Evolutionary conservation across 1,140 invertebrate species (phyloP).

Genomic region (Leptinotarsa texana): DNA sequence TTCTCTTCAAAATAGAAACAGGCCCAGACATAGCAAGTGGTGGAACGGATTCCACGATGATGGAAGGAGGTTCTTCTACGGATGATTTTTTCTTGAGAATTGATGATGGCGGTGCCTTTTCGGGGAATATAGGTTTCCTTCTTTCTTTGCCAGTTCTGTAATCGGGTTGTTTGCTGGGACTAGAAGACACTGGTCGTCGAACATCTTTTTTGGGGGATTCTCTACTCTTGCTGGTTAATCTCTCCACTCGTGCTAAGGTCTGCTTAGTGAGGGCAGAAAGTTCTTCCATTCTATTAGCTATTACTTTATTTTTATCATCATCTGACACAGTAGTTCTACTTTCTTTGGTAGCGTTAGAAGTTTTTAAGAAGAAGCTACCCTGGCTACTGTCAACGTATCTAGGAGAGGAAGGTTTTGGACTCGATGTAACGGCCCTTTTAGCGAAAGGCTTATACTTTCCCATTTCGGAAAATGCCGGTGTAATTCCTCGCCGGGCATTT

Average conservation of each 20-base stretch:
- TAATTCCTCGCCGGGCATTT: slow-evolving; percentile 51
- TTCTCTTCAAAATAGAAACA: slow-evolving; percentile 80
- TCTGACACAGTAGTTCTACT: slow-evolving; percentile 19
- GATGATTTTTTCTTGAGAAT: slow-evolving; percentile 50
- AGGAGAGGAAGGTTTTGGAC: slow-evolving; percentile 31
- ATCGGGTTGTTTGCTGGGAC: slow-evolving; percentile 20
- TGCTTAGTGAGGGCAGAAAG: slow-evolving; percentile 68
- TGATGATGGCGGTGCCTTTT: slow-evolving; percentile 40
- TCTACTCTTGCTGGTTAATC: slow-evolving; percentile 60
- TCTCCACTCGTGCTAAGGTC: slow-evolving; percentile 69
- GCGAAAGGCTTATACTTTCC: slow-evolving; percentile 42
- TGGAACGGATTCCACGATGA: slow-evolving; percentile 29
- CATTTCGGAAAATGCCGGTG: slow-evolving; percentile 41
- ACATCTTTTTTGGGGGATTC: slow-evolving; percentile 40
- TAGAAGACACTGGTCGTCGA: not conserved
- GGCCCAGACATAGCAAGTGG: slow-evolving; percentile 57
- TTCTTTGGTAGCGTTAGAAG: not conserved
- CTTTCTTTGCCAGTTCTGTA: not conserved
- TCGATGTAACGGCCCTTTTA: slow-evolving; percentile 38
- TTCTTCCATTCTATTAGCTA: slow-evolving; percentile 66
- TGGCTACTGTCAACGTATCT: not conserved
- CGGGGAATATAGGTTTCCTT: slow-evolving; percentile 11
- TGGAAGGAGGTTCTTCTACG: slow-evolving; percentile 52
- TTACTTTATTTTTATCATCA: slow-evolving; percentile 57
- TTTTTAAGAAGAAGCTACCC: not conserved